Conservation (phyloP, 2,888 invertebrate genomes). For the Theristus sp. region DNA sequence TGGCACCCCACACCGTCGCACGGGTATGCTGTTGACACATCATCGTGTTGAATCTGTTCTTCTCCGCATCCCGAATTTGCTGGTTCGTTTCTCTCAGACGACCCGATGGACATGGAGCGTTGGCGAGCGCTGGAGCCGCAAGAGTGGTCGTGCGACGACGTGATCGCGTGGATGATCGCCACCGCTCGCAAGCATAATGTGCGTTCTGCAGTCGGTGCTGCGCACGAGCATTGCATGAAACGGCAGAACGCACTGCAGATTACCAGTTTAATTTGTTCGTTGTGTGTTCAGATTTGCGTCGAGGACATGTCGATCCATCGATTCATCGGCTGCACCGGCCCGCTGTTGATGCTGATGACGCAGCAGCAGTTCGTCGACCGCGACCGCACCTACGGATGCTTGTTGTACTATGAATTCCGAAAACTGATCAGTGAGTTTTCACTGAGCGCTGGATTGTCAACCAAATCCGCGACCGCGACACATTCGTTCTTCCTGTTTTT, state of each 20-base stretch:
- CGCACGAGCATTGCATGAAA: no score
- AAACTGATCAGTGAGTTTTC: conserved; percentile 10
- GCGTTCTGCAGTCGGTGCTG: neutral
- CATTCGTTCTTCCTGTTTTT: no score
- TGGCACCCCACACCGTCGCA: no score
- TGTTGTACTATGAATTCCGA: conserved; percentile 22
- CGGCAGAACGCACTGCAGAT: no score
- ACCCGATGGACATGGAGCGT: conserved; percentile 18
- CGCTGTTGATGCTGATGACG: conserved; percentile 17
- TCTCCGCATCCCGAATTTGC: no score
- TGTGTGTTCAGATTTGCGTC: no score
- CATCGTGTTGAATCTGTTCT: no score
- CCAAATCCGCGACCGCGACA: no score
- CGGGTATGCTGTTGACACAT: no score
- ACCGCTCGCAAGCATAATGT: conserved; percentile 21
- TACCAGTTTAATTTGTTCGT: no score
- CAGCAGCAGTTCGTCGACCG: conserved; percentile 20
- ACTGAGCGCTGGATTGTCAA: no score
- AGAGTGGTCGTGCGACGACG: conserved; percentile 24
- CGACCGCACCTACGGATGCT: conserved; percentile 19
- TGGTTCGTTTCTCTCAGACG: no score
- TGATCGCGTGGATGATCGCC: conserved; percentile 25
- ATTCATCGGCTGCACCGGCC: conserved; percentile 20
- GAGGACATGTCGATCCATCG: conserved; percentile 17
- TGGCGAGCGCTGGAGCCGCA: conserved; percentile 27